These are phyloP conservation scores for Amblyraja radiata DNA, from an alignment of 2,797 vertebrate genomes.

Conservation along the genomic window DNA sequence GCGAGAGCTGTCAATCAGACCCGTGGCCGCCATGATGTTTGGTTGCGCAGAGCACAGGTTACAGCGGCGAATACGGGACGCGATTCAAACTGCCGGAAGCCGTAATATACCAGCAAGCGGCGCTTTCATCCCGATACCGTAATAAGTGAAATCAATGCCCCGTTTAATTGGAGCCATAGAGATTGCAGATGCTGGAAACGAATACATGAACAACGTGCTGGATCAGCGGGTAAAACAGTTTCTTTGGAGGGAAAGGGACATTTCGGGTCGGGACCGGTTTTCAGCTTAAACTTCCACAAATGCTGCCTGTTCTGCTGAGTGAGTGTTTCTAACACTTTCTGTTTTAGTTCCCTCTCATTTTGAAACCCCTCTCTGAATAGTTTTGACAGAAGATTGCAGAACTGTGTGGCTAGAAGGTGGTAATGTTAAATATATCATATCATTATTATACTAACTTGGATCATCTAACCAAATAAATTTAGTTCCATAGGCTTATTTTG, in stretches of 20 bases:
- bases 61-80: not conserved
- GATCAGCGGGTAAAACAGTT: too few species aligned
- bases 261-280: not conserved
- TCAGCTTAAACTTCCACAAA: not conserved
- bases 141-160: not conserved
- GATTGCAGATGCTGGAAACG: too few species aligned
- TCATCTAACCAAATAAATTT: too few species aligned
- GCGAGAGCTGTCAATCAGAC: not conserved
- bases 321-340: not conserved
- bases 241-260: not conserved
- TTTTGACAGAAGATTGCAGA: too few species aligned
- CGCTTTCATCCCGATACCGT: not conserved
- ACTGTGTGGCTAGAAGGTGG: too few species aligned
- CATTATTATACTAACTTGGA: too few species aligned
- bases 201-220: too few species aligned
- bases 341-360: not conserved
- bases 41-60: not conserved
- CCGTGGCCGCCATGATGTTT: not conserved
- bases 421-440: too few species aligned
- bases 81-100: constrained; percentile 26
- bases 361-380: too few species aligned
- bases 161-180: too few species aligned
- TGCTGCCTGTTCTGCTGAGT: not conserved
- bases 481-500: too few species aligned
- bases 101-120: not conserved